phyloP scores from a whole-genome alignment of 2,113 vertebrate genomes.

The Callipepla californica region DNA sequence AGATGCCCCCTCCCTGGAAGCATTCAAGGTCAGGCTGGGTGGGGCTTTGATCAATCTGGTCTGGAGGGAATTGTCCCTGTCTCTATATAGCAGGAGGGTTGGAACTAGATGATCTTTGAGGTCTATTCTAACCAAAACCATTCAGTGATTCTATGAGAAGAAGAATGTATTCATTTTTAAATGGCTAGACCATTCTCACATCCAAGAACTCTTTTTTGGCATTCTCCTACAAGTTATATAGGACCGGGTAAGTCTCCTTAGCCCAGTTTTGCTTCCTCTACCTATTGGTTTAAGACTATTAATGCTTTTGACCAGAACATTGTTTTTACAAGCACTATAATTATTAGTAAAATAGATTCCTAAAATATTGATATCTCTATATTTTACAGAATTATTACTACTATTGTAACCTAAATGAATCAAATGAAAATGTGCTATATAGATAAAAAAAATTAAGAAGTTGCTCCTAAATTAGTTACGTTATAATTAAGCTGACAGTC shows the following conservation, averaged over 20 bases:
- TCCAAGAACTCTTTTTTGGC: neutral
- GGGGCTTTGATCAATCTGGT: too few species aligned
- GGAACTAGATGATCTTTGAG: too few species aligned
- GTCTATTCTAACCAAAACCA: too few species aligned
- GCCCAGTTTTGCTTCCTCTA: neutral
- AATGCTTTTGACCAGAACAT: neutral
- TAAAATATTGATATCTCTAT: neutral
- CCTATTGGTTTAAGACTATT: neutral
- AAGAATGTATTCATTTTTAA: neutral
- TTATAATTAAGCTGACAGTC: neutral
- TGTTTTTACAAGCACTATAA: neutral
- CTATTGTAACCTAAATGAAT: neutral
- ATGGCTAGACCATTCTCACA: neutral
- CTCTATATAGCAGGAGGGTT: too few species aligned
- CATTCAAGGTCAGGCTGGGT: too few species aligned
- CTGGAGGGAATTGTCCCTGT: too few species aligned
- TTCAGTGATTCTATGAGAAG: neutral
- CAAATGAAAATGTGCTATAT: neutral
- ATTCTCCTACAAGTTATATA: neutral
- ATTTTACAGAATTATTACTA: neutral
- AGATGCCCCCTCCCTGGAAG: too few species aligned
- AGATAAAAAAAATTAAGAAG: neutral
- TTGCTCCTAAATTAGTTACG: neutral
- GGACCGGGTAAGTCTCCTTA: rapidly evolving
- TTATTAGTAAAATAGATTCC: neutral